phyloP scores from a whole-genome alignment of 1,140 invertebrate species.

The Ditylenchus dipsaci region DNA sequence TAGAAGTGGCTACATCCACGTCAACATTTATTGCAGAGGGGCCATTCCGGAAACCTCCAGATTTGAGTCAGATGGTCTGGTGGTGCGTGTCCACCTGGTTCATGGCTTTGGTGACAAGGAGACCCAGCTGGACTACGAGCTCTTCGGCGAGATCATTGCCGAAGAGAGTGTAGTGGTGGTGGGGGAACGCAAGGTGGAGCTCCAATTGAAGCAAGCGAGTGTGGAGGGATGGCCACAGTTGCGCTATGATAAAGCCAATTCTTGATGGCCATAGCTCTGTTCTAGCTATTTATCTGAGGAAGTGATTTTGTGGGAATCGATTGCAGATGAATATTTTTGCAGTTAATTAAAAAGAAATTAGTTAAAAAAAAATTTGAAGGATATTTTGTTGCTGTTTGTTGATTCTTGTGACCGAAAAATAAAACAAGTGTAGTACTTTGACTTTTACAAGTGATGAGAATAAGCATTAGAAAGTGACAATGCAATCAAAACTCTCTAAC shows the following conservation, averaged over 20 bases:
- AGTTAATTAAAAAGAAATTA: no score
- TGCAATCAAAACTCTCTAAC: no score
- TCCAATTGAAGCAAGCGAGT: slow-evolving; percentile 82
- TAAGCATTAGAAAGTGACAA: no score
- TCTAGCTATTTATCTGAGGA: no score
- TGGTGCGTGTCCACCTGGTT: slow-evolving; percentile 71
- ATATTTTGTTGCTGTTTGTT: no score
- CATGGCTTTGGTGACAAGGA: slow-evolving; percentile 69
- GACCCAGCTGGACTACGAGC: slow-evolving; percentile 75
- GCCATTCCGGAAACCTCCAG: slow-evolving; percentile 72
- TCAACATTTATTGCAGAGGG: slow-evolving; percentile 64
- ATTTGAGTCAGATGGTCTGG: slow-evolving; percentile 78
- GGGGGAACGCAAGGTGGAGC: slow-evolving; percentile 87
- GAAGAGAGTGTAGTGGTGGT: slow-evolving; percentile 70
- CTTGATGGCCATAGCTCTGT: no score
- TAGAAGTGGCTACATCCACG: slow-evolving; percentile 33
- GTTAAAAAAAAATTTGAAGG: no score
- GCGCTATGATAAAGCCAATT: slow-evolving; percentile 19
- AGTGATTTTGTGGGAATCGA: no score
- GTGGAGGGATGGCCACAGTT: slow-evolving; percentile 70
- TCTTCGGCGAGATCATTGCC: slow-evolving; percentile 72
- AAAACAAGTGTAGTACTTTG: no score
- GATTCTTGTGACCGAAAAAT: no score
- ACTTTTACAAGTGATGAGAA: no score
- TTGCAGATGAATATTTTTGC: no score